Conservation (phyloP, 2,888 invertebrate species). For the Pterostichus madidus region DNA sequence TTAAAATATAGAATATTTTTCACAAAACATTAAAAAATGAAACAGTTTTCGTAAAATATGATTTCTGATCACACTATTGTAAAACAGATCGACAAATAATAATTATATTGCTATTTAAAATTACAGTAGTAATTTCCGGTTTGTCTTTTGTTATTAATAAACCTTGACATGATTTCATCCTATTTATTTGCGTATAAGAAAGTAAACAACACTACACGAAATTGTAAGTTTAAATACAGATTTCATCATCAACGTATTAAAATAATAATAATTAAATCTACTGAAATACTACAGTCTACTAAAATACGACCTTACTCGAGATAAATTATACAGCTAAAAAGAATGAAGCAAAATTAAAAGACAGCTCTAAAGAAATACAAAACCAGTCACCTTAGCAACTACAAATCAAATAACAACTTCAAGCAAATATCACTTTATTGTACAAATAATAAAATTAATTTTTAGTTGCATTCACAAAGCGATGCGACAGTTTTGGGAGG, state of each 20-base stretch:
- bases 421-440: slow-evolving; percentile 31
- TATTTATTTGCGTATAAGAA: slow-evolving; percentile 48
- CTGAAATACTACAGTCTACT: slow-evolving; percentile 57
- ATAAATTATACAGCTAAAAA: slow-evolving; percentile 50
- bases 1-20: too few species aligned
- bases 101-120: neutral
- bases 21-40: too few species aligned
- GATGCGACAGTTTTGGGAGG: neutral
- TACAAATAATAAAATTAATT: slow-evolving; percentile 17
- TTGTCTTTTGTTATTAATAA: neutral
- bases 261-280: slow-evolving; percentile 31
- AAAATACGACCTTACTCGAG: slow-evolving; percentile 46
- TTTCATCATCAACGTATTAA: slow-evolving; percentile 39
- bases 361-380: slow-evolving; percentile 67
- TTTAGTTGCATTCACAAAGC: slow-evolving; percentile 40
- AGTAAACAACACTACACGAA: slow-evolving; percentile 10
- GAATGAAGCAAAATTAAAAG: slow-evolving; percentile 62
- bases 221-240: slow-evolving; percentile 39
- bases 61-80: neutral
- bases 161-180: slow-evolving; percentile 15
- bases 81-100: neutral
- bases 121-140: too few species aligned
- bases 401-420: slow-evolving; percentile 34
- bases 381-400: slow-evolving; percentile 64
- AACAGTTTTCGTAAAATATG: neutral